Percentiles rank a stretch among this genome's conserved stretches.
phyloP scores from a whole-genome alignment of 2,888 invertebrate species.

The Drosophila anomalata region DNA sequence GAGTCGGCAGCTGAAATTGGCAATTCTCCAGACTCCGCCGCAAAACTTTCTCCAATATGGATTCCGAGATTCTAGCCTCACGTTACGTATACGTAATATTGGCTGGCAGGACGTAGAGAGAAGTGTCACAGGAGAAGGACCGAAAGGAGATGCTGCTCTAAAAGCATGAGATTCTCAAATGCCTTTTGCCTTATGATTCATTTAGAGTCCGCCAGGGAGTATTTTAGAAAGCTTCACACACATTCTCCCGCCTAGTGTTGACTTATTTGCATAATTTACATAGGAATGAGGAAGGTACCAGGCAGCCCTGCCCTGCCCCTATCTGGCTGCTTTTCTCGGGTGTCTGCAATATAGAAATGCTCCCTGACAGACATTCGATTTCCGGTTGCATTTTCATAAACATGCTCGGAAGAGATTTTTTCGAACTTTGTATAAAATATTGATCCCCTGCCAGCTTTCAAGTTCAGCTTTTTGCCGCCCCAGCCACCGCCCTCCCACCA shows the following conservation, averaged over 20 bases:
- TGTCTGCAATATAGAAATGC: constrained; percentile 54
- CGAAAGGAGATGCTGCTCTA: constrained; percentile 68
- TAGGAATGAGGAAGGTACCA: constrained; percentile 17
- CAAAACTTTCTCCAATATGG: constrained; percentile 53
- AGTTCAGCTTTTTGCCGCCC: constrained; percentile 36
- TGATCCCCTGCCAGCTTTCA: constrained; percentile 66
- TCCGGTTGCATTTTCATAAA: constrained; percentile 75
- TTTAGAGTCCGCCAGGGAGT: constrained; percentile 44
- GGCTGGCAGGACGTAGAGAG: constrained; percentile 2
- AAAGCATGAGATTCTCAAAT: constrained; percentile 59
- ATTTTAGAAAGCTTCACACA: constrained; percentile 35
- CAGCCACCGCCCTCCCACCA: constrained; percentile 7
- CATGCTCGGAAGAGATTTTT: constrained; percentile 55
- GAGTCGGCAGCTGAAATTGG: constrained; percentile 52
- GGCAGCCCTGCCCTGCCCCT: constrained; percentile 2
- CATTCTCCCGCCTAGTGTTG: constrained; percentile 20
- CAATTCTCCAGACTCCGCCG: constrained; percentile 47
- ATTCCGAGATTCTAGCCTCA: constrained; percentile 46
- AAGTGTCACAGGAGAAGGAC: constrained; percentile 29
- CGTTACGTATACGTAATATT: constrained; percentile 66
- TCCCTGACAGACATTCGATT: constrained; percentile 75
- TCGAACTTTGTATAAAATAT: constrained; percentile 62
- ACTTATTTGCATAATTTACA: constrained; percentile 71
- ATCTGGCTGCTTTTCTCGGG: constrained; percentile 11
- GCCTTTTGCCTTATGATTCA: constrained; percentile 68